Conservation (phyloP, 2,113 vertebrate genomes). For the Neotoma lepida region DNA sequence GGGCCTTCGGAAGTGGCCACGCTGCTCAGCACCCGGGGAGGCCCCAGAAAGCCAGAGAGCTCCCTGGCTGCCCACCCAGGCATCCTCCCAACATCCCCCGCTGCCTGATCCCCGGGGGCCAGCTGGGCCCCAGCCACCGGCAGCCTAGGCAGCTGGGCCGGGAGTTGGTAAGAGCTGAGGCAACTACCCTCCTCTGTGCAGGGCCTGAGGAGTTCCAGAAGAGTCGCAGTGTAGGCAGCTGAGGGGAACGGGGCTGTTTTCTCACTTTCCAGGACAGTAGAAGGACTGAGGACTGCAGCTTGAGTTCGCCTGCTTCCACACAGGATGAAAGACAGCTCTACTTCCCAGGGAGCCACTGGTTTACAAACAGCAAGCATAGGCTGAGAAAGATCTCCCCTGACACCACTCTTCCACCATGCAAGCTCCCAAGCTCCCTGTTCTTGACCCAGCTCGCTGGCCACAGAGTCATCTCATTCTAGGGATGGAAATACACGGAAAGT, state of each 20-base stretch:
- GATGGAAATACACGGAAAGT: background rate
- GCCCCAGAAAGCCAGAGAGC: slow-evolving; percentile 59
- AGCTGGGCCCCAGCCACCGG: slow-evolving; percentile 63
- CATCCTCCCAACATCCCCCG: slow-evolving; percentile 15
- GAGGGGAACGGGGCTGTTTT: background rate
- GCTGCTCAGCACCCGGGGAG: slow-evolving; percentile 59
- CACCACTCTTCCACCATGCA: no score
- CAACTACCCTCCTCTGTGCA: background rate
- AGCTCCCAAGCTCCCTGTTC: background rate
- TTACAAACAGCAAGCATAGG: background rate
- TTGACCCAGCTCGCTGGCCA: no score
- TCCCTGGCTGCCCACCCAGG: slow-evolving; percentile 66
- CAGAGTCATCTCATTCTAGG: background rate
- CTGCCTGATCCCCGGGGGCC: background rate
- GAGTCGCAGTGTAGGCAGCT: background rate
- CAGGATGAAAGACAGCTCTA: background rate
- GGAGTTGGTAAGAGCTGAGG: background rate
- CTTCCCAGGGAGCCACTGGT: background rate
- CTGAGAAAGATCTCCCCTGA: background rate
- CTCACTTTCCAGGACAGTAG: background rate
- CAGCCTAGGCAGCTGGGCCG: slow-evolving; percentile 42
- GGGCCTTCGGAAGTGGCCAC: slow-evolving; percentile 73
- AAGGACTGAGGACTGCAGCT: background rate
- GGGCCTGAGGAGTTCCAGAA: background rate
- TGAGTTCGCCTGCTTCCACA: background rate